Conservation (phyloP, 2,888 invertebrate species). For the Tetheella fluctuosa region DNA sequence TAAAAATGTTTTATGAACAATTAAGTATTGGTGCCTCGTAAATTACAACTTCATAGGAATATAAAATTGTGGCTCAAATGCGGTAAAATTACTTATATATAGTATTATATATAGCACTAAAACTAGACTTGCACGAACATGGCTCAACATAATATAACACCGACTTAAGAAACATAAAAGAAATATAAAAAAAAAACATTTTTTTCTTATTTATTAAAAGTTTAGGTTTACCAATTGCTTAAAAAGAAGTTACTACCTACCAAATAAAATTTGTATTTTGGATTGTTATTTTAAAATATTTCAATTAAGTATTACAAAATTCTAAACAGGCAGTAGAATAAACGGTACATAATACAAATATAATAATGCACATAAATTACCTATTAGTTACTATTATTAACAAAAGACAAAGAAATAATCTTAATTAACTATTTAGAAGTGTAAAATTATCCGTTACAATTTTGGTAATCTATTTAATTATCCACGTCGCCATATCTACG, state of each 20-base stretch:
- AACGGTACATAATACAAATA: slow-evolving; percentile 19
- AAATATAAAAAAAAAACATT: no score
- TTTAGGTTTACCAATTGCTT: background rate
- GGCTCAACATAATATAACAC: background rate
- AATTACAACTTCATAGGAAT: slow-evolving; percentile 33
- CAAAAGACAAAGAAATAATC: slow-evolving; percentile 31
- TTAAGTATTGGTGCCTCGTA: slow-evolving; percentile 69
- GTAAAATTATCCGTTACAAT: slow-evolving; percentile 10
- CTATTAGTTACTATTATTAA: slow-evolving; percentile 37
- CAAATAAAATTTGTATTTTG: background rate
- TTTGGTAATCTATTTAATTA: slow-evolving; percentile 13
- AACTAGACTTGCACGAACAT: background rate
- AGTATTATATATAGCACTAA: background rate
- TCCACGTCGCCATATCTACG: slow-evolving; percentile 21
- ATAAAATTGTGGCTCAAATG: slow-evolving; percentile 20
- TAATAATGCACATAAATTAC: slow-evolving; percentile 43
- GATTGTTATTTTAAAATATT: background rate
- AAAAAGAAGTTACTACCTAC: background rate
- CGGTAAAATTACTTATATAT: background rate
- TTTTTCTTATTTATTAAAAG: no score
- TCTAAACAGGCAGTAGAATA: background rate
- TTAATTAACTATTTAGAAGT: background rate
- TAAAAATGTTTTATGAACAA: slow-evolving; percentile 54
- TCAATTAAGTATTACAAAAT: background rate
- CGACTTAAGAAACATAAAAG: background rate